phyloP scores from a whole-genome alignment of 2,113 vertebrate species.

The Chaenogobius annularis region DNA sequence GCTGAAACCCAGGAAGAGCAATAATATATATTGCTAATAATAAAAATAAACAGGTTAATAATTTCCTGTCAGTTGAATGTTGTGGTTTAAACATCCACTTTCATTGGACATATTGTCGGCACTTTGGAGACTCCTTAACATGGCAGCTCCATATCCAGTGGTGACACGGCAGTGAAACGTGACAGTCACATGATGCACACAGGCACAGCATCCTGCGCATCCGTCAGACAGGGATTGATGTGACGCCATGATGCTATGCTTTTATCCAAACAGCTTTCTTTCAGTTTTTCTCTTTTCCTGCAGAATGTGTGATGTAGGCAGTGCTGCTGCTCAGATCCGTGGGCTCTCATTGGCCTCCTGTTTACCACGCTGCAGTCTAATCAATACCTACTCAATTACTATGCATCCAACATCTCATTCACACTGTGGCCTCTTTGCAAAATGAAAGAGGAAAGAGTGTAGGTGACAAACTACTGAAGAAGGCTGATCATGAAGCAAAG shows the following conservation, averaged over 20 bases:
- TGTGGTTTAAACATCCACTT: too few relatives aligned
- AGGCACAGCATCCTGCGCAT: not conserved
- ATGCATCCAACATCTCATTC: slow-evolving; percentile 75
- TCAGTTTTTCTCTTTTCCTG: not conserved
- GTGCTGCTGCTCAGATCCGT: slow-evolving; percentile 55
- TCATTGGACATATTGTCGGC: too few relatives aligned
- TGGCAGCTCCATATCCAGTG: too few relatives aligned
- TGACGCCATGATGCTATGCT: slow-evolving; percentile 15
- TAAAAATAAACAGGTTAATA: too few relatives aligned
- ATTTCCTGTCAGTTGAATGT: too few relatives aligned
- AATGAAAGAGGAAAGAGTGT: slow-evolving; percentile 41
- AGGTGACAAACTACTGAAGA: slow-evolving; percentile 48
- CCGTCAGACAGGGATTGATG: slow-evolving; percentile 16
- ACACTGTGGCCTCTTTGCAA: slow-evolving; percentile 47
- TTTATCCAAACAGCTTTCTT: slow-evolving; percentile 22
- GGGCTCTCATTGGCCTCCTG: slow-evolving; percentile 53
- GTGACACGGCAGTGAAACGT: not conserved
- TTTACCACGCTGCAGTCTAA: slow-evolving; percentile 76
- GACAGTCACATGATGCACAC: slow-evolving; percentile 40
- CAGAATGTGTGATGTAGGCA: slow-evolving; percentile 43
- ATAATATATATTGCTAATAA: too few relatives aligned
- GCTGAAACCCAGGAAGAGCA: too few relatives aligned
- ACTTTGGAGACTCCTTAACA: too few relatives aligned
- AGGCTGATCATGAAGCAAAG: slow-evolving; percentile 37
- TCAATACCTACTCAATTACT: slow-evolving; percentile 77